Evolutionary conservation across 2,113 vertebrate species (phyloP), one percentile per base, ranked within the genome.

Genomic region (Macrotis lagotis): DNA sequence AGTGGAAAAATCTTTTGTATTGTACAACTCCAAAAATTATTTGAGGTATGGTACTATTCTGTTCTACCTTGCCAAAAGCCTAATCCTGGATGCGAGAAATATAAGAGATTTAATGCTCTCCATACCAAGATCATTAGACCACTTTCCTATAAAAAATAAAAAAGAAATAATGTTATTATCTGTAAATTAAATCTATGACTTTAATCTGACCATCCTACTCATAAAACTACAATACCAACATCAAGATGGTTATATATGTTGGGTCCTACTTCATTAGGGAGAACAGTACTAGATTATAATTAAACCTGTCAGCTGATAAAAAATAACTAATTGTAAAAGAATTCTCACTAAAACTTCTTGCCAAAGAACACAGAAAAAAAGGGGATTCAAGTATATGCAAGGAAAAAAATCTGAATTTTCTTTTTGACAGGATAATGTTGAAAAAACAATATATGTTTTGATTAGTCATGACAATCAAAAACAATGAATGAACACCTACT

Each of bases 301-400:
- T 89, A 91, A 49, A 94, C 14, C 48, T 48, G 91, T n/a, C 59
- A 44, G 89, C 22, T 90, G 88, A 91, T 94, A 95, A 92, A 88
- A 95, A n/a, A n/a, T n/a, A n/a, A 11, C 16, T 83, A 24, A 51
- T 90, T 92, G 91, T 93, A 94, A 95, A 94, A 96, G 94, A 89
- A 44, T 44, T n/a, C 31, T 89, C 48, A 48, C 91, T 93, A 94
- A 93, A 37, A 31, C 55, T 91, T 96, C 92, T 91, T 25, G 16
- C 59, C 51, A 51, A 83, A 90, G 92, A 92, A 66, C 91, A 55
- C 0, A 89, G 88, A 51, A 83, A 96, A 90, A 96, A 94, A 95
- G 31, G 92, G 89, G 92, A 96, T 91, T 48, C 50, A 91, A 96
- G 83, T 52, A 92, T 6, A 44, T 50, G 55, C 5, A 83, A 44